A percentile compares a stretch with the other conserved stretches of the same genome.
Conservation (phyloP, 2,888 invertebrate genomes). For the Thera britannica region DNA sequence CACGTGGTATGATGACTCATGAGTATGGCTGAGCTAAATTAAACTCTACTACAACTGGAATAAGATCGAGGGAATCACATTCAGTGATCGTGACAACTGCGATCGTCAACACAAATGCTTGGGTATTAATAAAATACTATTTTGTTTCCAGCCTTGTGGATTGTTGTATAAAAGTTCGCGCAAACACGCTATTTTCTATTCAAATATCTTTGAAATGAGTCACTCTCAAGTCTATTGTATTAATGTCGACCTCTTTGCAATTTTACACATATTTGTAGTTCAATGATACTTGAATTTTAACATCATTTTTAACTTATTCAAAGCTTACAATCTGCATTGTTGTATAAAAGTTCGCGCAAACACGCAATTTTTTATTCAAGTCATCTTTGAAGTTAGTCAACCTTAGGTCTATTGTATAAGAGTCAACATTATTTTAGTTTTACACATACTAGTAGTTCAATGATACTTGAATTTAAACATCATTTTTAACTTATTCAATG, state of each 20-base stretch:
- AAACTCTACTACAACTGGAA: slow-evolving; percentile 52
- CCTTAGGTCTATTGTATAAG: slow-evolving; percentile 22
- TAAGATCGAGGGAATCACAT: slow-evolving; percentile 44
- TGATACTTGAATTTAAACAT: slow-evolving; percentile 7
- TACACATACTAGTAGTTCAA: slow-evolving; percentile 10
- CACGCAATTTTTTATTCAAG: slow-evolving; percentile 52
- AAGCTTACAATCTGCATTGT: slow-evolving; percentile 5
- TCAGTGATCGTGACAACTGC: slow-evolving; percentile 51
- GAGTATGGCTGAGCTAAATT: slow-evolving; percentile 48
- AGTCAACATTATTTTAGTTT: slow-evolving; percentile 7
- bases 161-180: slow-evolving; percentile 51
- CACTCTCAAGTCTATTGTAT: slow-evolving; percentile 35
- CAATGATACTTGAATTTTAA: slow-evolving; percentile 12
- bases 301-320: slow-evolving; percentile 9
- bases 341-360: slow-evolving; percentile 50
- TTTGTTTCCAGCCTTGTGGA: slow-evolving; percentile 61
- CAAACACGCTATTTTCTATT: slow-evolving; percentile 53
- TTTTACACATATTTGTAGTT: slow-evolving; percentile 7
- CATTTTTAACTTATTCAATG: slow-evolving; percentile 15
- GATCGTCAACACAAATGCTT: slow-evolving; percentile 56
- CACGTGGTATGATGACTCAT: slow-evolving; percentile 63
- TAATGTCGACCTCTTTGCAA: slow-evolving; percentile 8
- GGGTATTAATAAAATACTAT: slow-evolving; percentile 58
- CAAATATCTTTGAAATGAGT: slow-evolving; percentile 52
- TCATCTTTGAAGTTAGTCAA: slow-evolving; percentile 51